These are phyloP conservation scores for Stichopus horrens DNA, from an alignment of 53 echinoderm and acorn worm species.

Conservation along the genomic window DNA sequence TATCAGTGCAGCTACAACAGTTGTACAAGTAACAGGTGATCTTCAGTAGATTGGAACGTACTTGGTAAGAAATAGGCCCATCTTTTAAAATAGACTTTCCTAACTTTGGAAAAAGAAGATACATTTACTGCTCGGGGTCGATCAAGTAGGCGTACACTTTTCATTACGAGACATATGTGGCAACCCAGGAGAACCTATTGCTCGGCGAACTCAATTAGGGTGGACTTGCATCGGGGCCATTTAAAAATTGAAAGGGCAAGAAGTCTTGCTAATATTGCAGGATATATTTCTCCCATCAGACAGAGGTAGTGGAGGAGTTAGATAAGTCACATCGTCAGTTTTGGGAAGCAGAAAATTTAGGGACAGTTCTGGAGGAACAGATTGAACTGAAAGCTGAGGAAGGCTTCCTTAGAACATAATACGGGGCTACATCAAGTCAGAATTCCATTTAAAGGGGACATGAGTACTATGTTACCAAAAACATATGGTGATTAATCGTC, in stretches of 20 bases:
- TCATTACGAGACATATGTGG: conserved; percentile 43
- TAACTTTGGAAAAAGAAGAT: conserved; percentile 30
- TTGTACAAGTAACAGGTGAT: background rate
- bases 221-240: conserved; percentile 44
- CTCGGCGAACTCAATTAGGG: conserved; percentile 24
- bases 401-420: no score
- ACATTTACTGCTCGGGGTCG: conserved; percentile 32
- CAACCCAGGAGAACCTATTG: conserved; percentile 47
- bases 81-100: conserved; percentile 38
- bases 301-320: background rate
- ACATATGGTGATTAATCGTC: no score
- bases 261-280: background rate
- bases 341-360: background rate
- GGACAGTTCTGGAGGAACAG: no score
- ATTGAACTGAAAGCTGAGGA: no score
- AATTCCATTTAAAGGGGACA: no score
- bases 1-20: background rate
- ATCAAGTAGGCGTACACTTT: conserved; percentile 29
- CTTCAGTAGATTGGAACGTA: conserved; percentile 8
- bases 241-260: background rate
- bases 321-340: background rate
- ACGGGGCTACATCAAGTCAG: no score
- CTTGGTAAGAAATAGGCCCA: background rate
- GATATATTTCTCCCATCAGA: background rate
- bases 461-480: no score